phyloP scores from a whole-genome alignment of 1,140 invertebrate species.

The Coenobita brevimanus region DNA sequence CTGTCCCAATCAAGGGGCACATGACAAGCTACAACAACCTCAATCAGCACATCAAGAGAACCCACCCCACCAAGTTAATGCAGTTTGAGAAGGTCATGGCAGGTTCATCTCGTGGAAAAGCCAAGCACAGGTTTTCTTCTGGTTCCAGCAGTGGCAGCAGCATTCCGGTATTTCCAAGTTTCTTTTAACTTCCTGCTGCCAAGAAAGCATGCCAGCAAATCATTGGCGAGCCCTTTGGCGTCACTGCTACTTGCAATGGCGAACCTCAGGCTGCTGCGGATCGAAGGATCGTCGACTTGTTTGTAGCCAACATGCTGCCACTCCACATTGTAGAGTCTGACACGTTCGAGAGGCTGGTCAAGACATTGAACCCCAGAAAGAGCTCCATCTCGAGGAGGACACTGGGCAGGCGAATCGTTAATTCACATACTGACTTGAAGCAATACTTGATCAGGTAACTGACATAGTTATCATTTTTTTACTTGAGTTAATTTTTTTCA shows the following conservation, averaged over 20 bases:
- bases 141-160: neutral
- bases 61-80: neutral
- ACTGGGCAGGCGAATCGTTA: conserved; percentile 20
- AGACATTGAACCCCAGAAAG: conserved; percentile 15
- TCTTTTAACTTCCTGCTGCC: neutral
- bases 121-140: neutral
- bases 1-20: neutral
- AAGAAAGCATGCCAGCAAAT: conserved; percentile 4
- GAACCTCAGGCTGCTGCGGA: neutral
- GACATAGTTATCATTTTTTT: neutral
- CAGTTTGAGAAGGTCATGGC: conserved; percentile 40
- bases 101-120: too few species aligned
- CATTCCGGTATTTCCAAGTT: too few species aligned
- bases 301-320: conserved; percentile 34
- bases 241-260: conserved; percentile 10
- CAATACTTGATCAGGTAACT: conserved; percentile 7
- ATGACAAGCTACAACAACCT: neutral
- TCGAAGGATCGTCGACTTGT: too few species aligned
- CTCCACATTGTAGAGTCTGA: conserved; percentile 2
- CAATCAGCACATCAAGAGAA: neutral
- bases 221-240: too few species aligned
- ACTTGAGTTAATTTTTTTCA: neutral
- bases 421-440: neutral
- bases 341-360: neutral
- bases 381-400: neutral